Percentiles rank a stretch among this genome's conserved stretches.
Conservation (phyloP, 2,888 invertebrate genomes). For the Agrenia bidenticulata region DNA sequence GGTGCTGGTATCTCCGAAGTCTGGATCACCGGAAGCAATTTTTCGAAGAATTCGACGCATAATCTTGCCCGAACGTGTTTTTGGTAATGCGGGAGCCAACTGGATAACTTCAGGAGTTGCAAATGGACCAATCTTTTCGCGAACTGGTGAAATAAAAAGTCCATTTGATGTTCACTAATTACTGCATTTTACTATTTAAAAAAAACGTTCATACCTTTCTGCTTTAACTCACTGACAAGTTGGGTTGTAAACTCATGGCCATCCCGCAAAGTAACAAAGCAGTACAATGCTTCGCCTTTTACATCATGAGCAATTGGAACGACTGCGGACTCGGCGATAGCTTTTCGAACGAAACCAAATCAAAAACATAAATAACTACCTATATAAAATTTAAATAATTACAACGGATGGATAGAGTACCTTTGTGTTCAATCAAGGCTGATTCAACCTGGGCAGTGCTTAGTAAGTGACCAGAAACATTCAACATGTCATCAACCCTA, state of each 20-base stretch:
- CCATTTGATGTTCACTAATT: not conserved
- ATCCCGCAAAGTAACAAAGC: slow-evolving; percentile 90
- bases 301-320: slow-evolving; percentile 91
- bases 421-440: slow-evolving; percentile 54
- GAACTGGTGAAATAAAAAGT: slow-evolving; percentile 65
- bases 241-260: slow-evolving; percentile 69
- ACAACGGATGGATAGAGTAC: slow-evolving; percentile 15
- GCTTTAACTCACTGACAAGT: slow-evolving; percentile 71
- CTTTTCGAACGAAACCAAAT: slow-evolving; percentile 25
- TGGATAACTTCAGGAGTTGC: slow-evolving; percentile 94
- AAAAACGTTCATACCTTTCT: slow-evolving; percentile 58
- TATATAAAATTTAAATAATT: not conserved
- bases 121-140: slow-evolving; percentile 91
- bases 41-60: slow-evolving; percentile 94
- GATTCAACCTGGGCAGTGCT: slow-evolving; percentile 85
- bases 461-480: slow-evolving; percentile 96
- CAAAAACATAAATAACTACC: not conserved
- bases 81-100: slow-evolving; percentile 89
- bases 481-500: slow-evolving; percentile 96
- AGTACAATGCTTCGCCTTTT: slow-evolving; percentile 96
- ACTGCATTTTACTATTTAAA: too few relatives aligned
- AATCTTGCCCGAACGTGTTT: slow-evolving; percentile 96
- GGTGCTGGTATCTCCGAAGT: slow-evolving; percentile 92
- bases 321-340: slow-evolving; percentile 91
- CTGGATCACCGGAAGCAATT: slow-evolving; percentile 82